phyloP scores from a whole-genome alignment of 2,797 vertebrate genomes.

The Pangasius mekongensis region DNA sequence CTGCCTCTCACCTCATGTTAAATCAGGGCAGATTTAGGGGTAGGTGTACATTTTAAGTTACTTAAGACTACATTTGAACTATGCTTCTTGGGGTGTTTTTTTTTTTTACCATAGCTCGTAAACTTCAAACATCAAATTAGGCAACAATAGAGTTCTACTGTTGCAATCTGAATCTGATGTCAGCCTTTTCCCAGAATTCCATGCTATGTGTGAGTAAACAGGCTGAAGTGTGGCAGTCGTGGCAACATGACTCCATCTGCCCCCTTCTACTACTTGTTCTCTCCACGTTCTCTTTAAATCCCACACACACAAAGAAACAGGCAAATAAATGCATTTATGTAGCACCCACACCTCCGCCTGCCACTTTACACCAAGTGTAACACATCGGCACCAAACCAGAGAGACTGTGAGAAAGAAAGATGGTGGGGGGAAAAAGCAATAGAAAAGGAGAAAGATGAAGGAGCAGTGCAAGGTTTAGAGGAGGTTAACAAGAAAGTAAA shows the following conservation, averaged over 20 bases:
- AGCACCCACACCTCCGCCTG: slow-evolving; percentile 31
- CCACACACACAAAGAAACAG: not conserved
- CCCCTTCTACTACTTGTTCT: slow-evolving; percentile 6
- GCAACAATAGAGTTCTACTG: not conserved
- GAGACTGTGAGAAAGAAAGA: not conserved
- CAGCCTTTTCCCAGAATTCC: slow-evolving; percentile 39
- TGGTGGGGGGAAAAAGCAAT: slow-evolving; percentile 19
- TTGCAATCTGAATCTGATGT: not conserved
- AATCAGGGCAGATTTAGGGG: not conserved
- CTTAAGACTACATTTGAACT: not conserved
- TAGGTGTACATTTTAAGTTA: not conserved
- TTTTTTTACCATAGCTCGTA: not conserved
- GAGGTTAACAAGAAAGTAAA: slow-evolving; percentile 1
- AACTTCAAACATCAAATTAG: not conserved
- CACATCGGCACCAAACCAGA: slow-evolving; percentile 35
- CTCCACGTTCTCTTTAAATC: not conserved
- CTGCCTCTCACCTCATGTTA: too few relatives aligned
- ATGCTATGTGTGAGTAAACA: slow-evolving; percentile 26
- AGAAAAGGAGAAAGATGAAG: slow-evolving; percentile 46
- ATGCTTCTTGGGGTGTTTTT: not conserved
- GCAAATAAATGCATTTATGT: slow-evolving; percentile 54
- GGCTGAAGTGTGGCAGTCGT: slow-evolving; percentile 17
- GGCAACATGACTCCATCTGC: slow-evolving; percentile 31
- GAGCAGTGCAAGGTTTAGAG: not conserved
- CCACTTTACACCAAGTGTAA: slow-evolving; percentile 60